phyloP scores from a whole-genome alignment of 1,140 invertebrate species.

The Lasioglossum albipes region DNA sequence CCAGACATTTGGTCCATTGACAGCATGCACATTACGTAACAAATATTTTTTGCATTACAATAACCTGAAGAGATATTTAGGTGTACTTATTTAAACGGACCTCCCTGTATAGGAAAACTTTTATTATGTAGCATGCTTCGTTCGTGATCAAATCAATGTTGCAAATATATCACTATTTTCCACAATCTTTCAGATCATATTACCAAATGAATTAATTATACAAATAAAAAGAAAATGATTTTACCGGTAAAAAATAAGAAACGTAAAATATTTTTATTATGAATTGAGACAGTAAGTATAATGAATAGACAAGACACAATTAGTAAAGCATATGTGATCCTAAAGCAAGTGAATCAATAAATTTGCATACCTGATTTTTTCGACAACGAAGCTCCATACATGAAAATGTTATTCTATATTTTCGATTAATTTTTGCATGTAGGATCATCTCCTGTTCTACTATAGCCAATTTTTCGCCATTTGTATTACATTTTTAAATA shows the following conservation, averaged over 20 bases:
- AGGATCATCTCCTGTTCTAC: neutral
- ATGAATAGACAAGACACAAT: neutral
- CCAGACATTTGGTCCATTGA: no score
- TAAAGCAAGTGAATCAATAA: neutral
- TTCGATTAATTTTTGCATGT: neutral
- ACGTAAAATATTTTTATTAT: neutral
- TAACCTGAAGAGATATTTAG: no score
- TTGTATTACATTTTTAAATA: neutral
- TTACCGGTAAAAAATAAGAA: neutral
- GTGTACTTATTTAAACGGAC: no score
- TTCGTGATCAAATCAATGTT: no score
- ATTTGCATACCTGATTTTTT: neutral
- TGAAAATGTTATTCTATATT: neutral
- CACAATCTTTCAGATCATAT: neutral
- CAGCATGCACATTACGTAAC: no score
- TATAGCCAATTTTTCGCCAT: neutral
- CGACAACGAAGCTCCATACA: neutral
- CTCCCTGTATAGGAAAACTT: no score
- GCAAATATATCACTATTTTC: no score
- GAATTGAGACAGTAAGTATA: neutral
- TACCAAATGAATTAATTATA: neutral
- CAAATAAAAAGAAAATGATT: neutral
- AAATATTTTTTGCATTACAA: no score
- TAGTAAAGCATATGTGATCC: neutral
- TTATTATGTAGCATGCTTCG: no score